Base-by-base conservation (phyloP, 37 sponge, comb jelly and placozoan species). In the Amphimedon queenslandica region DNA sequence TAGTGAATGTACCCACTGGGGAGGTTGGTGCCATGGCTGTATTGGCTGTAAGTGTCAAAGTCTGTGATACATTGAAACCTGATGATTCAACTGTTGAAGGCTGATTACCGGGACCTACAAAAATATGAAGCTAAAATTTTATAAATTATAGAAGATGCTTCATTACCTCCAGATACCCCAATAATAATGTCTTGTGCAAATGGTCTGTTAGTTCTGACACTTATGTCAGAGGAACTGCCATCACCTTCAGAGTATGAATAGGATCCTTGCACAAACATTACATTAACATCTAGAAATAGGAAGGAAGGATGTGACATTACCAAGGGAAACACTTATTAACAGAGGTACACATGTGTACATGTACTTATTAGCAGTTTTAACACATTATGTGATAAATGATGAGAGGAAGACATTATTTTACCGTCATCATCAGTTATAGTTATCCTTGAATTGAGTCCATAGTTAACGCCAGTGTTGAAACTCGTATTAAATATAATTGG, bases 351-450 rank as follows among this genome's bases (percentile, higher is more conserved):
- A n/a, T n/a, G n/a, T n/a, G n/a, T n/a, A n/a, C n/a, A n/a, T n/a
- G n/a, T n/a, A n/a, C n/a, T n/a, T n/a, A n/a, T n/a, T n/a, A n/a
- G n/a, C n/a, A n/a, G n/a, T n/a, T n/a, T n/a, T n/a, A n/a, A n/a
- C n/a, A n/a, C n/a, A n/a, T n/a, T n/a, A n/a, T n/a, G n/a, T n/a
- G n/a, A n/a, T n/a, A n/a, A n/a, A n/a, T n/a, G n/a, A n/a, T n/a
- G n/a, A n/a, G n/a, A n/a, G n/a, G n/a, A n/a, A n/a, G n/a, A n/a
- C n/a, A 18, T 47, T 47, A 47, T 25, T 25, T 60, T n/a, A 60
- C 61, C 61, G 21, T 60, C 61, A n/a, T 60, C 61, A 60, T 60
- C 61, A 25, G 27, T 60, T 11, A 60, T 60, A 60, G 61, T 60
- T 6, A 60, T 60, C 51, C 51, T 47, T 18, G 51, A 18, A 8